Base-by-base conservation (phyloP, 35 echinoderm and acorn worm species). In the Stichopus chloronotus region DNA sequence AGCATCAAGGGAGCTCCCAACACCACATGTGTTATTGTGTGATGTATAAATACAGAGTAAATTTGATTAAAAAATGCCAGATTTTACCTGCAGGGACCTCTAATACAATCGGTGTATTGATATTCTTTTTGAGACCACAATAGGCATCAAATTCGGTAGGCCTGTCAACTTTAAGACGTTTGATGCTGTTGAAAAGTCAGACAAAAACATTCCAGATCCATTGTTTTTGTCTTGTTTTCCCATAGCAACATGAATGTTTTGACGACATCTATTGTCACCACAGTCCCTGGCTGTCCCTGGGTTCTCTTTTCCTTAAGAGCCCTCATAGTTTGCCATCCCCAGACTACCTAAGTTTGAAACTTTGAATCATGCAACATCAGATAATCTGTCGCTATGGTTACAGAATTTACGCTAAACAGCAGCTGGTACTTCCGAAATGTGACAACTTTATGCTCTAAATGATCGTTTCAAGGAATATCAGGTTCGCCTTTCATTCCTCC, bases 191-290 rank as follows among this genome's bases (percentile, higher is more conserved):
- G 22, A 19, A 74, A 74, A 61, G 59, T n/a, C 22, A 43, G 30
- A 74, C 69, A 74, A 19, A 43, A 74, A 74, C 19, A 74, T 74
- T 74, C 19, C 69, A 20, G 6, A 14, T 74, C 6, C 19, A 74
- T 74, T 74, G 69, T 74, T 74, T 43, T 74, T 61, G 14, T 74
- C 69, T 20, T 74, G 7, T 1, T 20, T 74, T 74, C 30, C 69
- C 69, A 74, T 74, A 74, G 69, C 69, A 74, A 74, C 69, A 74
- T 74, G 69, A n/a, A 74, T 74, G 19, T 74, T 74, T 20, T 74
- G 69, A n/a, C 69, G 22, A 74, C 19, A 20, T 74, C 69, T 74
- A 74, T 74, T 74, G 69, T 74, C 69, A 74, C 69, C 69, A 74
- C 17, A 74, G 22, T 74, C 6, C 7, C 69, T 43, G 30, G 30